Percentiles rank a stretch among this genome's conserved stretches.
Evolutionary conservation across 2,888 invertebrate species (phyloP).

Genomic region (Steinernema scapterisci): DNA sequence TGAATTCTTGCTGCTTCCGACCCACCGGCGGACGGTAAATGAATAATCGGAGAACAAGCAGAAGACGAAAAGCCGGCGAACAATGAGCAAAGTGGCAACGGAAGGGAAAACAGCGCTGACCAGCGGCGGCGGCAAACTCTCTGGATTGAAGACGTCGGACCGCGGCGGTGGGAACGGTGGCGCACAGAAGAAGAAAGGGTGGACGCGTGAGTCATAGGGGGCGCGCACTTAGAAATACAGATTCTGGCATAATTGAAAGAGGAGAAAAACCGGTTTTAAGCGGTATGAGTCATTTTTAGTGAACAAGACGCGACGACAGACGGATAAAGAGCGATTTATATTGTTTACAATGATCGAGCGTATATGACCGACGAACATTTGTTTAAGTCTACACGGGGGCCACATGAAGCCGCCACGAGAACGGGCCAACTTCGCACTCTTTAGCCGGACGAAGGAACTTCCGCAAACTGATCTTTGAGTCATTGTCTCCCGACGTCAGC

Average conservation of each 20-base stretch:
- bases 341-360: slow-evolving; percentile 4
- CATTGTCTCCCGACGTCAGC: too few species aligned
- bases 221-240: not conserved
- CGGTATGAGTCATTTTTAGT: not conserved
- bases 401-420: too few species aligned
- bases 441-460: too few species aligned
- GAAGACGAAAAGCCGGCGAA: not conserved
- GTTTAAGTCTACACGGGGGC: too few species aligned
- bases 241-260: slow-evolving; percentile 23
- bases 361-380: not conserved
- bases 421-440: too few species aligned
- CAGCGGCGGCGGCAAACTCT: not conserved
- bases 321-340: not conserved
- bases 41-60: not conserved
- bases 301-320: not conserved
- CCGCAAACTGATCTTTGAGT: too few species aligned
- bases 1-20: too few species aligned
- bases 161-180: not conserved
- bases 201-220: slow-evolving; percentile 7
- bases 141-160: not conserved
- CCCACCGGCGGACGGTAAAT: not conserved
- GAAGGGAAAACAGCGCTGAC: not conserved
- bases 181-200: not conserved
- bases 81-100: not conserved
- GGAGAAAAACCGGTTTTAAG: slow-evolving; percentile 3